Conservation (phyloP, 2,113 vertebrate genomes). For the Calidris pugnax region DNA sequence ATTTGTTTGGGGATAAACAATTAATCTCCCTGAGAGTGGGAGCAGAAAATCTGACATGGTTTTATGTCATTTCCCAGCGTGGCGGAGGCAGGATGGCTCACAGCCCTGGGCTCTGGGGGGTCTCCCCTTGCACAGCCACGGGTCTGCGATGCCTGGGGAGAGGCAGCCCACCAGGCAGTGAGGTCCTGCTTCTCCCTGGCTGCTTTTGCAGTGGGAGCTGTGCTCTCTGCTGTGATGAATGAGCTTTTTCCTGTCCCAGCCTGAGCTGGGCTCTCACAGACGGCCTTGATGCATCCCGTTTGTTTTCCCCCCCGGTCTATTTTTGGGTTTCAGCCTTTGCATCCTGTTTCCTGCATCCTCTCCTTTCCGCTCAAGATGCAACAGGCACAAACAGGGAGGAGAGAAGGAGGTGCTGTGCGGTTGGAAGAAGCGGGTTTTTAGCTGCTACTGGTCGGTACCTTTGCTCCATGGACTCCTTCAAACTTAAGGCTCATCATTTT, state of each 20-base stretch:
- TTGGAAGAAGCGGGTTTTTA: background rate
- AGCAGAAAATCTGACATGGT: slow-evolving; percentile 27
- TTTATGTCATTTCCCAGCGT: background rate
- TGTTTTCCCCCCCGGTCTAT: background rate
- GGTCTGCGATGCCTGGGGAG: background rate
- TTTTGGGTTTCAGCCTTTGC: slow-evolving; percentile 23
- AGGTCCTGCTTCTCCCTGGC: background rate
- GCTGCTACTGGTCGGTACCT: background rate
- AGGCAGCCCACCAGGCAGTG: background rate
- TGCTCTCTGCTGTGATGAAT: background rate
- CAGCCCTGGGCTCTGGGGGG: background rate
- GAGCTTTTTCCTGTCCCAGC: background rate
- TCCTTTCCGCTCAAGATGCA: background rate
- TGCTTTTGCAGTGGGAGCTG: background rate
- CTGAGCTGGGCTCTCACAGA: background rate
- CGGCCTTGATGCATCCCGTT: background rate
- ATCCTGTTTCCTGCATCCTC: slow-evolving; percentile 55
- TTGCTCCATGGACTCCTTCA: background rate
- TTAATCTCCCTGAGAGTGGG: slow-evolving; percentile 60
- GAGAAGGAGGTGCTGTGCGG: background rate
- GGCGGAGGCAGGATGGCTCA: background rate
- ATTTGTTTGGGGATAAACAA: slow-evolving; percentile 69
- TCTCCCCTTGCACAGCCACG: accelerated
- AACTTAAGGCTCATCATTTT: background rate
- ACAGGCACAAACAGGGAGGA: background rate